Conservation (phyloP, 2,888 invertebrate genomes). For the Bombylius major region DNA sequence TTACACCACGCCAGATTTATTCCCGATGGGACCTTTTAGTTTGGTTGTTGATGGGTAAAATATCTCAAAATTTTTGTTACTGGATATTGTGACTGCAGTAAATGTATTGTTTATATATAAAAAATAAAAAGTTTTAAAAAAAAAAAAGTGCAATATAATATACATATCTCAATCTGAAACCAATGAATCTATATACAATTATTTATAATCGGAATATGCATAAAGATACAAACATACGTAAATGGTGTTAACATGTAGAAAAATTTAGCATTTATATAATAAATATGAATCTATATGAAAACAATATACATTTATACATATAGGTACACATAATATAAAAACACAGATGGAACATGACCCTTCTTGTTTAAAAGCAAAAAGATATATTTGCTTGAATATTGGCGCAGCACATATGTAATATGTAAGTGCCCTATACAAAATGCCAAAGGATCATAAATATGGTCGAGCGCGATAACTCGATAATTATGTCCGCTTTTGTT, state of each 20-base stretch:
- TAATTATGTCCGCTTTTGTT: constrained; percentile 39
- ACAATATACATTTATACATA: not conserved
- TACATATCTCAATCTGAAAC: too few species aligned
- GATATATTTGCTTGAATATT: not conserved
- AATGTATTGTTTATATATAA: constrained; percentile 2
- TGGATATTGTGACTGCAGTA: not conserved
- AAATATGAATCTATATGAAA: too few species aligned
- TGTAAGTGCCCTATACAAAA: constrained; percentile 5
- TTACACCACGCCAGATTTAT: constrained; percentile 6
- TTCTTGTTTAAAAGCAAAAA: too few species aligned
- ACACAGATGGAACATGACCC: too few species aligned
- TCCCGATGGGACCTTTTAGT: constrained; percentile 5
- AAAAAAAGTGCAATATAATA: too few species aligned
- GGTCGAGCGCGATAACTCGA: constrained; percentile 34
- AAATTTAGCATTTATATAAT: too few species aligned
- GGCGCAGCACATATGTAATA: constrained; percentile 6
- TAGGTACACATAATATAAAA: not conserved
- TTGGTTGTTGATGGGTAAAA: not conserved
- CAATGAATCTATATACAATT: too few species aligned
- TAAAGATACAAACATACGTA: too few species aligned
- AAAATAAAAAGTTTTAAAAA: too few species aligned
- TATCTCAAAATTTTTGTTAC: constrained; percentile 6
- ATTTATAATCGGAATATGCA: too few species aligned
- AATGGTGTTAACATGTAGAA: too few species aligned
- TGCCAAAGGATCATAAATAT: constrained; percentile 21